Percentiles rank a stretch among this genome's conserved stretches.
Evolutionary conservation across 2,113 vertebrate genomes (phyloP).

Genomic region (Pimephales promelas): DNA sequence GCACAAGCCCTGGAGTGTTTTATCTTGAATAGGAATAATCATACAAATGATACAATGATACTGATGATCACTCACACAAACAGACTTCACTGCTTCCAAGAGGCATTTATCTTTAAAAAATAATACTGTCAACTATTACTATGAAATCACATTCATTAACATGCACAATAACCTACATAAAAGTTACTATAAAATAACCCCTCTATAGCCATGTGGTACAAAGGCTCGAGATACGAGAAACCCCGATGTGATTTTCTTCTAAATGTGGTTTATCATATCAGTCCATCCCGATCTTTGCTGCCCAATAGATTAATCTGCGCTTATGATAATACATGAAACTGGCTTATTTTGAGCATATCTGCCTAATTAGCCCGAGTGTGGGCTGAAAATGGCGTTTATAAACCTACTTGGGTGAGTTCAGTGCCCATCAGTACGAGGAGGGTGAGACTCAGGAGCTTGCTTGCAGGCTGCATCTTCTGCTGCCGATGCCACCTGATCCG

Average conservation of each 20-base stretch:
- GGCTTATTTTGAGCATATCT: constrained; percentile 32
- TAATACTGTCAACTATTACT: neutral
- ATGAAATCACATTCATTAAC: neutral
- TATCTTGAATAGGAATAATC: constrained; percentile 9
- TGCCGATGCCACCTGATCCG: constrained; percentile 66
- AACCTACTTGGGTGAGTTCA: constrained; percentile 89
- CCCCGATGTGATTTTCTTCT: constrained; percentile 20
- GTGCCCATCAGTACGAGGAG: constrained; percentile 87
- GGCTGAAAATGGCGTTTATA: constrained; percentile 79
- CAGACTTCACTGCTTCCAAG: neutral
- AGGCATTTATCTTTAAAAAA: neutral
- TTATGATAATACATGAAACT: neutral
- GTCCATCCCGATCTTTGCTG: neutral
- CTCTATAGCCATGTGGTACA: neutral
- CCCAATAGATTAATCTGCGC: constrained; percentile 4
- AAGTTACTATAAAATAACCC: constrained; percentile 2
- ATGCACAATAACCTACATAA: neutral
- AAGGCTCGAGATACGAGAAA: constrained; percentile 2
- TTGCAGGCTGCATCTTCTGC: constrained; percentile 82
- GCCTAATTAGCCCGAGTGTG: constrained; percentile 43
- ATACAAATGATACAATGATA: constrained; percentile 11
- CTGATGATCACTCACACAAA: neutral
- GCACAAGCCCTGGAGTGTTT: constrained; percentile 15
- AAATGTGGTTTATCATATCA: constrained; percentile 12
- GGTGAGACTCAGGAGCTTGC: constrained; percentile 84